These are phyloP conservation scores for Macrobrachium rosenbergii DNA, from an alignment of 1,140 invertebrate genomes.

Conservation along the genomic window DNA sequence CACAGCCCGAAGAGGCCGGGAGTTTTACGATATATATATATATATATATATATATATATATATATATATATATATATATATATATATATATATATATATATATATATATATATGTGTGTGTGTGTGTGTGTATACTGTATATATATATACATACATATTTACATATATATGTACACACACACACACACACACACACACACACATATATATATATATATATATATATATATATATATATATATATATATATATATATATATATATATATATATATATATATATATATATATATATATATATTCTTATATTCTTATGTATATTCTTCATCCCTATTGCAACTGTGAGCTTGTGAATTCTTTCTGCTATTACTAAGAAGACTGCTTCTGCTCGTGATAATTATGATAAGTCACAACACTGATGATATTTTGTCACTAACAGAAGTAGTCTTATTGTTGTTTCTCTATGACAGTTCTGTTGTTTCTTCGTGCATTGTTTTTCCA, in stretches of 20 bases:
- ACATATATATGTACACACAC: conserved; percentile 5
- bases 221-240: conserved; percentile 10
- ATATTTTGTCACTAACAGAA: neutral
- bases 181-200: neutral
- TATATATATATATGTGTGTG: conserved; percentile 16
- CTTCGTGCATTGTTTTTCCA: no score
- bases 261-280: conserved; percentile 14
- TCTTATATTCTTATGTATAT: neutral
- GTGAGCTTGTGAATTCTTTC: no score
- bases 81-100: conserved; percentile 2
- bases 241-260: neutral
- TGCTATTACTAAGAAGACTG: neutral
- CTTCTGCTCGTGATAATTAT: neutral
- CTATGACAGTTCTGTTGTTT: no score
- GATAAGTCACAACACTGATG: neutral
- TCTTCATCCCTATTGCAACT: no score
- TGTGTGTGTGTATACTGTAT: no score
- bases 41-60: conserved; percentile 14
- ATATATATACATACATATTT: neutral
- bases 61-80: conserved; percentile 2
- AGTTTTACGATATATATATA: neutral
- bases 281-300: conserved; percentile 14
- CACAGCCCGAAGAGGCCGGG: no score
- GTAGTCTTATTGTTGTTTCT: neutral
- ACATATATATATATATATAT: conserved; percentile 5